Evolutionary conservation across 2,888 invertebrate species (phyloP), one percentile per base, ranked within the genome.

Genomic region (Mamestra brassicae): DNA sequence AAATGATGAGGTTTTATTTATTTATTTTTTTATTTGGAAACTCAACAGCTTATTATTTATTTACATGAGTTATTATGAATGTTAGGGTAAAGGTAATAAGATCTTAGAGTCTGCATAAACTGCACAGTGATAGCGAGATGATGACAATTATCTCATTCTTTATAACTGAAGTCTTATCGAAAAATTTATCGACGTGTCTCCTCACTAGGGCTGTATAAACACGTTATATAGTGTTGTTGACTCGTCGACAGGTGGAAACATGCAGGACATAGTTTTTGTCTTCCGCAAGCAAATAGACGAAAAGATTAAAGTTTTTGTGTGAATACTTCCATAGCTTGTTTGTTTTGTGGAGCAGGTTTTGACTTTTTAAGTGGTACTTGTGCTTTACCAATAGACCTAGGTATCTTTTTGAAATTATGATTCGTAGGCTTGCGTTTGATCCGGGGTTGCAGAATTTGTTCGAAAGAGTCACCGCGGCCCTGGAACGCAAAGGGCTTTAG

Each of bases 201-300:
- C 10, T 65, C 87, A 78, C 87, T 88, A 88, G 7, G 36, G 34
- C 52, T 67, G 65, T 73, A 80, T 77, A 87, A 87, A 88, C 84
- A 81, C 79, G 88, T 90, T 87, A 88, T 87, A 88, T 89, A 88
- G 88, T 88, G 87, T 84, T 92, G 91, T 91, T 92, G 91, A 91
- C 91, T 86, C 83, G 86, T 74, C 85, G 92, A 91, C 94, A 94
- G 93, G 93, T 92, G 92, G 83, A 86, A 80, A 81, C 80, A 76
- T 71, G 81, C 71, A 79, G 87, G 82, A 80, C 78, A 81, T 77
- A 85, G 87, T 89, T 92, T 91, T 90, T 90, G 86, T 88, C 80
- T 84, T 81, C 83, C 80, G 81, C 76, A 62, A 45, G 65, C 72
- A 76, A 64, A 85, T 80, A 77, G 47, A 85, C 62, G 34, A 66